Evolutionary conservation across 2,888 invertebrate species (phyloP).

Genomic region (Agriopis leucophaearia): DNA sequence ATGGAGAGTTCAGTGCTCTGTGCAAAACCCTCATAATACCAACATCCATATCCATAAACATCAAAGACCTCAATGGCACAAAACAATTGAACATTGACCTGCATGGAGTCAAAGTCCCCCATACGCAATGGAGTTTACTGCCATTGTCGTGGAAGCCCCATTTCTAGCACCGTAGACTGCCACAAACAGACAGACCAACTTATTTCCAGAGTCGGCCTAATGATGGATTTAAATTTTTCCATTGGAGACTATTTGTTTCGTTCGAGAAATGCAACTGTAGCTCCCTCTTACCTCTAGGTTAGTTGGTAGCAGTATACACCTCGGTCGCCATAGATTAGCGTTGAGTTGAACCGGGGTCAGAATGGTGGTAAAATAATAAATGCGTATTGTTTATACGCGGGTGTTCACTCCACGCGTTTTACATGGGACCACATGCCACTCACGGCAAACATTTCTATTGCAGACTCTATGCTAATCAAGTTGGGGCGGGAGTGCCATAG

Average conservation of each 20-base stretch:
- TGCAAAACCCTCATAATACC: background rate
- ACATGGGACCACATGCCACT: slow-evolving; percentile 1
- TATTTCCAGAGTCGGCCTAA: background rate
- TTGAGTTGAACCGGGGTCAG: slow-evolving; percentile 21
- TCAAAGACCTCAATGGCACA: slow-evolving; percentile 3
- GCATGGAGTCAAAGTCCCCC: slow-evolving; percentile 29
- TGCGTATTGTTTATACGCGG: slow-evolving; percentile 41
- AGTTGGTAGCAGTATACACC: background rate
- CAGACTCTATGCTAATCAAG: background rate
- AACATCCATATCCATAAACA: background rate
- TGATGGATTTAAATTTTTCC: background rate
- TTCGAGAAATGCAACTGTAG: background rate
- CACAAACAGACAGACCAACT: background rate
- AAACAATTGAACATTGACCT: slow-evolving; percentile 30
- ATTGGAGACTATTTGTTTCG: background rate
- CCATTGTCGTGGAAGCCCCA: slow-evolving; percentile 16
- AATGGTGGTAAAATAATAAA: slow-evolving; percentile 40
- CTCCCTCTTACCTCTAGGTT: background rate
- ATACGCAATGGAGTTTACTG: slow-evolving; percentile 23
- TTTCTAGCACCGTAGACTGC: slow-evolving; percentile 14
- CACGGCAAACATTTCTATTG: background rate
- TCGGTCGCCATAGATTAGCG: slow-evolving; percentile 10
- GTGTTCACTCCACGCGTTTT: slow-evolving; percentile 44
- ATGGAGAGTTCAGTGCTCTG: background rate
- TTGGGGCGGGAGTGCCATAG: too few relatives aligned